phyloP scores from a whole-genome alignment of 2,888 invertebrate species.

The Cephalotes varians region DNA sequence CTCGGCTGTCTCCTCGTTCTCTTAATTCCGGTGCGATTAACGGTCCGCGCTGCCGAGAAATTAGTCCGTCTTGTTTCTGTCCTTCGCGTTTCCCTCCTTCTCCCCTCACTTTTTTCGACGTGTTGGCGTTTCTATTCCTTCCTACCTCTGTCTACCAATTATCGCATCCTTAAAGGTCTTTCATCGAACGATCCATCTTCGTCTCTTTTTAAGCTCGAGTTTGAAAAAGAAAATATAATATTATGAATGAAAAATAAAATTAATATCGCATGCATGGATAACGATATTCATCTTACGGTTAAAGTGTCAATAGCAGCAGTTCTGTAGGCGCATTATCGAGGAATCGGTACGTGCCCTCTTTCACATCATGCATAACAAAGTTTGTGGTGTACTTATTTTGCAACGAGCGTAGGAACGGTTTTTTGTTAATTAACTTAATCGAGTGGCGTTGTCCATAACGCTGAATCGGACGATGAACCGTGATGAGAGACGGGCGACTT shows the following conservation, averaged over 20 bases:
- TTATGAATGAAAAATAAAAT: neutral
- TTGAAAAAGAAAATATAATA: neutral
- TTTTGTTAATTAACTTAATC: slow-evolving; percentile 69
- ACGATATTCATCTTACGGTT: neutral
- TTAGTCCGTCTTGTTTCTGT: slow-evolving; percentile 70
- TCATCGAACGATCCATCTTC: neutral
- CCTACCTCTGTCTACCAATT: neutral
- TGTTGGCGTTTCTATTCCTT: neutral
- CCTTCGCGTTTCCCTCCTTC: slow-evolving; percentile 27
- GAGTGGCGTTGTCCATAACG: slow-evolving; percentile 20
- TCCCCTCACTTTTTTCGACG: neutral
- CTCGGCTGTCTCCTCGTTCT: slow-evolving; percentile 66
- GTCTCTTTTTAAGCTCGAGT: neutral
- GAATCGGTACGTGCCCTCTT: neutral
- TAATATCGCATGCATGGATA: neutral
- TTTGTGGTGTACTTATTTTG: slow-evolving; percentile 45
- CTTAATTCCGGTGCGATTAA: slow-evolving; percentile 74
- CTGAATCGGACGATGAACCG: slow-evolving; percentile 54
- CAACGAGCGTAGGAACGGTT: slow-evolving; percentile 28
- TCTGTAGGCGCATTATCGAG: neutral
- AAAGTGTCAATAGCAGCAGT: neutral
- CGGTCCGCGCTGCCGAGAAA: slow-evolving; percentile 68
- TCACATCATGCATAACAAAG: slow-evolving; percentile 38
- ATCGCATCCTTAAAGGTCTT: neutral
- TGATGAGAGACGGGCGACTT: slow-evolving; percentile 54